Conservation (phyloP, 2,797 vertebrate species). For the Spinibarbus caldwelli region DNA sequence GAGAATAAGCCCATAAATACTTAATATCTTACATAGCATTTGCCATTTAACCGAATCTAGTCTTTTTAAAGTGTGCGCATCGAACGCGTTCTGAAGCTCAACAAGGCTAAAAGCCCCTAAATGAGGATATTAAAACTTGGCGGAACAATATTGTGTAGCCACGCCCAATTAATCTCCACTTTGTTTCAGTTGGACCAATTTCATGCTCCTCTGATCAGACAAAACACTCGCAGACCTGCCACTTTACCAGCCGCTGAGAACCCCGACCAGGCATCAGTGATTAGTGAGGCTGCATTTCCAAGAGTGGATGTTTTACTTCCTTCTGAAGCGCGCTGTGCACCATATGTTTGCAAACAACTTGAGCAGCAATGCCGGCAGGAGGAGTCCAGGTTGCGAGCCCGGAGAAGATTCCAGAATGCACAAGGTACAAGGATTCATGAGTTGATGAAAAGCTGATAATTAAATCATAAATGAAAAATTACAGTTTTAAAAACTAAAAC, state of each 20-base stretch:
- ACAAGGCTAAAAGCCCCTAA: slow-evolving; percentile 61
- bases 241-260: slow-evolving; percentile 66
- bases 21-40: slow-evolving; percentile 16
- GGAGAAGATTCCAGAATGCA: slow-evolving; percentile 16
- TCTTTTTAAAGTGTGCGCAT: slow-evolving; percentile 31
- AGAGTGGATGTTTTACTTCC: slow-evolving; percentile 28
- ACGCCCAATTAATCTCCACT: slow-evolving; percentile 68
- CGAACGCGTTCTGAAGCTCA: slow-evolving; percentile 36
- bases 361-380: slow-evolving; percentile 16
- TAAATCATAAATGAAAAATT: not conserved
- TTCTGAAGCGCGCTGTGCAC: slow-evolving; percentile 44
- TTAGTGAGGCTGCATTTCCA: slow-evolving; percentile 50
- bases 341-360: slow-evolving; percentile 52
- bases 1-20: slow-evolving; percentile 26
- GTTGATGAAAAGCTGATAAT: not conserved
- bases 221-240: slow-evolving; percentile 60
- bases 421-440: not conserved
- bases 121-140: slow-evolving; percentile 65
- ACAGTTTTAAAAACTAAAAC: not conserved
- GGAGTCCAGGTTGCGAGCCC: slow-evolving; percentile 16
- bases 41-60: slow-evolving; percentile 26
- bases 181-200: slow-evolving; percentile 72
- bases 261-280: slow-evolving; percentile 58
- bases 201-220: slow-evolving; percentile 72
- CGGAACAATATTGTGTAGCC: slow-evolving; percentile 66